Base-by-base conservation (phyloP, 2,113 vertebrate genomes). In the Psittacus erithacus region DNA sequence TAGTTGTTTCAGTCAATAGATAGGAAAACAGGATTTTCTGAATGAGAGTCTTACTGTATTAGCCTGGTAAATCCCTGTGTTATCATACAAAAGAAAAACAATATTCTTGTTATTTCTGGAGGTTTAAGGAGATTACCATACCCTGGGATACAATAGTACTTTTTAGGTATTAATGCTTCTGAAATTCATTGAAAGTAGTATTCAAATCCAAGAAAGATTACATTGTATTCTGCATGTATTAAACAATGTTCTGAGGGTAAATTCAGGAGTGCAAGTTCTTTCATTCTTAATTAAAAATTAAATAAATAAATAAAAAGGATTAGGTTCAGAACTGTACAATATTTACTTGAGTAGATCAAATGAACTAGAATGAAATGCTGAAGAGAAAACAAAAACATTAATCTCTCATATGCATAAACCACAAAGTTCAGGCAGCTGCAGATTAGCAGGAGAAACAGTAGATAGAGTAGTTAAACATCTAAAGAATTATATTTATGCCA, bases 51-150 rank as follows among this genome's bases (percentile, higher is more conserved):
- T 41, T 63, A 43, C 84, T 93, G 31, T 93, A 86, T 92, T 95
- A 84, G 77, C 33, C 83, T 93, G 81, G 74, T 96, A 96, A 95
- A 94, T 94, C 91, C 94, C 70, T 79, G 77, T 89, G 88, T 94
- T 97, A 71, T 65, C 88, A 92, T 91, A 96, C 86, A 97, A 94
- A 97, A 95, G 93, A 92, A 94, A 96, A 97, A 95, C 88, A 96
- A 92, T 63, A 28, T 91, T 85, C 91, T 89, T 97, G 92, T 97
- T 95, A 93, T 96, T 96, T 95, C 77, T 95, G 88, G 93, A 92
- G 68, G 18, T 62, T 96, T 91, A 95, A 71, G 88, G 87, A 90
- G 87, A 92, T 95, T 95, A 86, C 80, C 38, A 39, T 95, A 74
- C 46, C 62, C 81, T 92, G 82, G 85, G 92, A 95, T 79, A 96